Base-by-base conservation (phyloP, 1,140 invertebrate genomes). In the Brachionus plicatilis region DNA sequence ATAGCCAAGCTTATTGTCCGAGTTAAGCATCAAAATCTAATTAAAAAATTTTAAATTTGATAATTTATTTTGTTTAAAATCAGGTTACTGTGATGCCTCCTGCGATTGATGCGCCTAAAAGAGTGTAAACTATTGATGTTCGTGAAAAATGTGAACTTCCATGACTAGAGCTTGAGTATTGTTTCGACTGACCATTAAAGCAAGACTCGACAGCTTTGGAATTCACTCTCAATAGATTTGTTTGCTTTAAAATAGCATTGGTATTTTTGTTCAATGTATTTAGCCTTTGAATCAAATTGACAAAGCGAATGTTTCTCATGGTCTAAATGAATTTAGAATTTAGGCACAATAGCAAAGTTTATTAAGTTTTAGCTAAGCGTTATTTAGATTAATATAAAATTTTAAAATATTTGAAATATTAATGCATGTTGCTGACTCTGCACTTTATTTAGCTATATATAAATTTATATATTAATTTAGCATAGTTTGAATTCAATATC, bases 251-350 rank as follows among this genome's bases (percentile, higher is more conserved):
- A 68, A 37, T 37, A 37, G 12, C 33, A 68, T 33, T 33, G 33
- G 9, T 33, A 68, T 68, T 68, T 76, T 50, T 76, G 53, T 76
- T 76, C 11, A 76, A 50, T 7, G 45, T 50, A 50, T 76, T 76
- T 6, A 76, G 20, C 27, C 72, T 47, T 76, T 47, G 43, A 0
- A 76, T 76, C 27, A 76, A 76, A 50, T 76, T 76, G 11, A 47
- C 45, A 47, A 76, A 47, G 20, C 72, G 72, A 76, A 76, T 76
- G 27, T 76, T 76, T 50, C 72, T 76, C 72, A 47, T 24, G 29
- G 20, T 72, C n/a, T 76, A 76, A 72, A 72, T 41, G 33, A 70
- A 70, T 70, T 70, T 33, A 45, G 37, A 27, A 27, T 43, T 47
- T 45, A 47, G 41, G 17, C 3, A 37, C 47, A 45, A 78, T 78